These are phyloP conservation scores for Sarcophaga subvicina DNA, from an alignment of 2,888 invertebrate genomes.

Conservation along the genomic window DNA sequence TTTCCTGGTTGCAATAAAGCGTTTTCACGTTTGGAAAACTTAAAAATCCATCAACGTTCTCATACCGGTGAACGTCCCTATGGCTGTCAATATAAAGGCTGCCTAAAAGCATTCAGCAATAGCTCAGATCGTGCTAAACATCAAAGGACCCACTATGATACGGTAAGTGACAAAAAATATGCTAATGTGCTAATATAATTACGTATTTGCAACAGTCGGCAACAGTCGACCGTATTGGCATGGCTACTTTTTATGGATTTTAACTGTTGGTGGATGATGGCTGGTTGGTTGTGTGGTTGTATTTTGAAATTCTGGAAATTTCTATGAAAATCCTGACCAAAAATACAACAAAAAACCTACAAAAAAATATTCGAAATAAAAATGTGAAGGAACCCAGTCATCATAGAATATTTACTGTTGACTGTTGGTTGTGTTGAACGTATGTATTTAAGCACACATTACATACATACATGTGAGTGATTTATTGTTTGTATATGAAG, in stretches of 20 bases:
- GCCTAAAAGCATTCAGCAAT: conserved; percentile 98
- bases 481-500: conserved; percentile 57
- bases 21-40: conserved; percentile 97
- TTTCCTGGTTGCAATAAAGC: conserved; percentile 97
- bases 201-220: neutral
- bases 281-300: too few species aligned
- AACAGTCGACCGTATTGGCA: neutral
- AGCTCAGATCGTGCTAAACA: conserved; percentile 99
- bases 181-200: conserved; percentile 44
- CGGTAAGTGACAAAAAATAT: conserved; percentile 86
- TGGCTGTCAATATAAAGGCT: conserved; percentile 95
- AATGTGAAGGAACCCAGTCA: conserved; percentile 11
- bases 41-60: conserved; percentile 98
- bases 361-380: conserved; percentile 14
- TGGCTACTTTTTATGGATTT: neutral
- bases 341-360: conserved; percentile 9
- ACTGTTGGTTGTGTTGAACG: conserved; percentile 10
- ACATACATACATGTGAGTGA: conserved; percentile 49
- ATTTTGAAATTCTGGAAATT: conserved; percentile 13
- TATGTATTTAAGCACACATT: conserved; percentile 45
- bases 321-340: conserved; percentile 31
- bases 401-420: conserved; percentile 35
- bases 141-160: conserved; percentile 98
- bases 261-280: neutral
- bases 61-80: conserved; percentile 99